Evolutionary conservation across 2,113 vertebrate genomes (phyloP).

Genomic region (Gambusia affinis): DNA sequence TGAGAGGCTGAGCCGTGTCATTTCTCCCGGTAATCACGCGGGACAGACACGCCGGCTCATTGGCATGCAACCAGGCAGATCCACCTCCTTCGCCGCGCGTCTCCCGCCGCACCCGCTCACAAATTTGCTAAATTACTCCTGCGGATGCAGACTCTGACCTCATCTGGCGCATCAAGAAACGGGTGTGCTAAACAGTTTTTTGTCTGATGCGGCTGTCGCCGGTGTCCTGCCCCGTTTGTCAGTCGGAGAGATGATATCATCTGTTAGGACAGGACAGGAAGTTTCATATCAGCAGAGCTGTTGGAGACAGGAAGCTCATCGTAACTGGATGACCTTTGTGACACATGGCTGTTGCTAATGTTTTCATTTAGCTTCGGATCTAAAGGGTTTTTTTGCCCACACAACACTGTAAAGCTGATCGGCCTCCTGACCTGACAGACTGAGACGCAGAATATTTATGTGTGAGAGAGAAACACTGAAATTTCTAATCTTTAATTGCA

Average conservation of each 20-base stretch:
- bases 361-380: neutral
- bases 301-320: constrained; percentile 5
- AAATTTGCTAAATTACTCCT: constrained; percentile 18
- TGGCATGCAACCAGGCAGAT: constrained; percentile 66
- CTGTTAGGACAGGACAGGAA: constrained; percentile 37
- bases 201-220: constrained; percentile 22
- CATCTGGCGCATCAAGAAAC: constrained; percentile 27
- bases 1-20: constrained; percentile 55
- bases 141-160: constrained; percentile 34
- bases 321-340: constrained; percentile 29
- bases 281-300: constrained; percentile 19
- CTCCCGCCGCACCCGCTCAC: neutral
- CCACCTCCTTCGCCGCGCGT: constrained; percentile 54
- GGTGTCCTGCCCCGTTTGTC: constrained; percentile 18
- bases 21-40: constrained; percentile 57
- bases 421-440: neutral
- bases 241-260: constrained; percentile 25
- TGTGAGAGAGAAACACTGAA: neutral
- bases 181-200: constrained; percentile 5
- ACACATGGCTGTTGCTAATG: neutral
- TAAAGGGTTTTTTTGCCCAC: neutral
- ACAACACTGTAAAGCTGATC: neutral
- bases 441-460: neutral
- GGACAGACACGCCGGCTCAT: constrained; percentile 57
- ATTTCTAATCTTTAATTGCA: too few relatives aligned